These are phyloP conservation scores for Argyresthia albistria DNA, from an alignment of 2,888 invertebrate species.

Conservation along the genomic window DNA sequence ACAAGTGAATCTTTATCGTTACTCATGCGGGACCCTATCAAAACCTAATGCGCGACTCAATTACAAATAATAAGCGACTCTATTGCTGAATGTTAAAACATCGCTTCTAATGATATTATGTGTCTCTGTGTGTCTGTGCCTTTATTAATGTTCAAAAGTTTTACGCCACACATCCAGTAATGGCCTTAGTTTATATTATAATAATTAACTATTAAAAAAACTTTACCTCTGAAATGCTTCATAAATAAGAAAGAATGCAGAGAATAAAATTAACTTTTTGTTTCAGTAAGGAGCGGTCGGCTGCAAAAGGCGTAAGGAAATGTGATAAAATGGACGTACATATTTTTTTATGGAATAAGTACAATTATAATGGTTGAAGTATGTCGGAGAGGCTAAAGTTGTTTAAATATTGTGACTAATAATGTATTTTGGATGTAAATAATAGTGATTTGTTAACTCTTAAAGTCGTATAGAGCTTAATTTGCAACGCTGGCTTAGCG, in stretches of 20 bases:
- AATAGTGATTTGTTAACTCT: background rate
- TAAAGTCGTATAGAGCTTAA: background rate
- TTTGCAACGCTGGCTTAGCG: background rate
- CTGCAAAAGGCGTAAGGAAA: conserved; percentile 42
- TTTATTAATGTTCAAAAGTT: too few species aligned
- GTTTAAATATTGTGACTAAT: conserved; percentile 23
- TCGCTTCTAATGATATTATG: too few species aligned
- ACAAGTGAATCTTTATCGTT: too few species aligned
- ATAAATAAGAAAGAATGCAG: background rate
- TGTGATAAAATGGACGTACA: conserved; percentile 67
- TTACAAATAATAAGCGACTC: too few species aligned
- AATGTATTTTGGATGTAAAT: background rate
- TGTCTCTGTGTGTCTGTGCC: too few species aligned
- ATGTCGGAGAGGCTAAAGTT: conserved; percentile 23
- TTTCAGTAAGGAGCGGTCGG: conserved; percentile 60
- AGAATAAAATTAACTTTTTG: conserved; percentile 15
- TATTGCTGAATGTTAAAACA: too few species aligned
- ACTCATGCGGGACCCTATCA: too few species aligned
- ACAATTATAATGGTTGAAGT: conserved; percentile 49
- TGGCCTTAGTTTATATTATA: too few species aligned
- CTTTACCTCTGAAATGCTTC: too few species aligned
- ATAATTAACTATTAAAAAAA: too few species aligned
- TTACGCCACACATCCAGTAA: too few species aligned
- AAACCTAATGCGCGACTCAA: too few species aligned
- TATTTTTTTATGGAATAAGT: conserved; percentile 69